These are phyloP conservation scores for Epinotia ramella DNA, from an alignment of 2,888 invertebrate genomes.

Conservation along the genomic window DNA sequence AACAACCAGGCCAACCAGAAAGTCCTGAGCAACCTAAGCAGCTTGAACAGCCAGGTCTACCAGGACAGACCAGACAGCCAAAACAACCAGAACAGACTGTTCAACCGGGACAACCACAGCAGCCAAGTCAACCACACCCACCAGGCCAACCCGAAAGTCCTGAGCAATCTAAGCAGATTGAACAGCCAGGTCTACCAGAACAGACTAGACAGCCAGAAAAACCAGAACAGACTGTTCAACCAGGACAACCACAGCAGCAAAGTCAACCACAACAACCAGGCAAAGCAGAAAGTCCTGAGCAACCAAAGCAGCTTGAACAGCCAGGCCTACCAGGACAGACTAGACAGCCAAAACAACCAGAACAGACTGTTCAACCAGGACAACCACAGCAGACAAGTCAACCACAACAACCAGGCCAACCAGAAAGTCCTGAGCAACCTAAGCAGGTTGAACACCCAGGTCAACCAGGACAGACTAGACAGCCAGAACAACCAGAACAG, in stretches of 20 bases:
- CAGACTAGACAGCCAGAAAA: background rate
- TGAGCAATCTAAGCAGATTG: background rate
- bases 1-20: background rate
- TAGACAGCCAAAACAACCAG: background rate
- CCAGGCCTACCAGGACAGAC: background rate
- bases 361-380: background rate
- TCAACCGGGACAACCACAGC: background rate
- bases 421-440: background rate
- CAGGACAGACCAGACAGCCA: background rate
- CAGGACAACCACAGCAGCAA: no score
- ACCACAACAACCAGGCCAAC: background rate
- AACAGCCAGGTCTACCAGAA: background rate
- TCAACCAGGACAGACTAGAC: background rate
- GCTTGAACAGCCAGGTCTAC: background rate
- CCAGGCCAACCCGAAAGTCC: background rate
- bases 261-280: background rate
- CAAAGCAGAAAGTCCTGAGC: background rate
- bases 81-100: background rate
- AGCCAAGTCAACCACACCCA: no score
- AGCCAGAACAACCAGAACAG: background rate
- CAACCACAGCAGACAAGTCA: background rate
- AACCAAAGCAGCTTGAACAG: background rate
- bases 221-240: background rate
- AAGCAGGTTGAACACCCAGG: background rate
- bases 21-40: conserved; percentile 3